Evolutionary conservation across 2,113 vertebrate species (phyloP).

Genomic region (Phyllostomus discolor): DNA sequence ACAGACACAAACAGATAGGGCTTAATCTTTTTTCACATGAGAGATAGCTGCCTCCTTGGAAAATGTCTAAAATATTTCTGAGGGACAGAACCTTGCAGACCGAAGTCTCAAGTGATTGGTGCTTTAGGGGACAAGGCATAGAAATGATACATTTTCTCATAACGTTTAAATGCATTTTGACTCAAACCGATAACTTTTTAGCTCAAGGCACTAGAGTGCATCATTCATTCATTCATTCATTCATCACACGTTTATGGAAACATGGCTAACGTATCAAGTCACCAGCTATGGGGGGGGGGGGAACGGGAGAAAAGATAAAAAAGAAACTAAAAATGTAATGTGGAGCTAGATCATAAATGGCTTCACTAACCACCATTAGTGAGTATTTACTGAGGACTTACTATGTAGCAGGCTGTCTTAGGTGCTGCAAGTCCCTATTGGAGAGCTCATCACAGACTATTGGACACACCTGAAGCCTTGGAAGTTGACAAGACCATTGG

Average conservation of each 20-base stretch:
- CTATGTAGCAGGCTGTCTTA: background rate
- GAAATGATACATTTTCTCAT: conserved; percentile 66
- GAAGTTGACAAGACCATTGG: background rate
- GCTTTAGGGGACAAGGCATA: conserved; percentile 43
- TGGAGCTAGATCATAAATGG: background rate
- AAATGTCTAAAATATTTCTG: background rate
- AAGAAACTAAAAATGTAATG: background rate
- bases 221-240: conserved; percentile 51
- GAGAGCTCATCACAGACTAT: background rate
- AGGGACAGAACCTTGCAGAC: background rate
- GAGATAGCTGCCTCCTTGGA: background rate
- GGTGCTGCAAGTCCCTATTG: background rate
- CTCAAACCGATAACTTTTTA: conserved; percentile 31
- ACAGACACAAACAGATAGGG: background rate
- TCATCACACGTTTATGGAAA: conserved; percentile 42
- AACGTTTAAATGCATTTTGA: conserved; percentile 61
- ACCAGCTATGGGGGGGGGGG: background rate
- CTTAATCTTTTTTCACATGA: conserved; percentile 27
- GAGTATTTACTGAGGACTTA: background rate
- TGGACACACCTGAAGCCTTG: background rate
- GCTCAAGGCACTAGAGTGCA: conserved; percentile 14
- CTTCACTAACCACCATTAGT: background rate
- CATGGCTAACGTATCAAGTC: background rate
- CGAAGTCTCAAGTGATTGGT: background rate
- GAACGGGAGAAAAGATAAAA: background rate